These are phyloP conservation scores for Chionoecetes opilio DNA, from an alignment of 1,140 invertebrate species.

Conservation along the genomic window DNA sequence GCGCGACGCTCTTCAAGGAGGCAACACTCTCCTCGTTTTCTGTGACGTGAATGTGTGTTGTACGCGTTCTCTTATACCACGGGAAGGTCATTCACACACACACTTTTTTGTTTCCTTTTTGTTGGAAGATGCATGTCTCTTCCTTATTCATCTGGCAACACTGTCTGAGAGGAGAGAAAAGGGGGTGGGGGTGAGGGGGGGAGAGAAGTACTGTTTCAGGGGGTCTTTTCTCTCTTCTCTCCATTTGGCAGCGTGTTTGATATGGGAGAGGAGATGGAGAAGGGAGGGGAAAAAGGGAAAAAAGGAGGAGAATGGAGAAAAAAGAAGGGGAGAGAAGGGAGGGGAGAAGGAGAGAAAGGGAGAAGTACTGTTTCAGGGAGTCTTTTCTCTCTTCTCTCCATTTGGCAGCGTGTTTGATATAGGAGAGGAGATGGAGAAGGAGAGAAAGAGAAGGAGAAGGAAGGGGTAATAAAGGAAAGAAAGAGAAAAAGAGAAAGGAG, in stretches of 20 bases:
- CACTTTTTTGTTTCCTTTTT: background rate
- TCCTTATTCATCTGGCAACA: background rate
- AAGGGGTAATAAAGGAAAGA: no score
- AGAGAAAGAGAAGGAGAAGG: no score
- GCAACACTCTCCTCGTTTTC: background rate
- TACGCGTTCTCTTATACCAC: background rate
- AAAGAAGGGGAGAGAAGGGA: no score
- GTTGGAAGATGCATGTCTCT: background rate
- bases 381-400: no score
- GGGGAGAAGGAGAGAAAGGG: no score
- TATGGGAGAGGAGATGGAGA: background rate
- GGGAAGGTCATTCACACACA: background rate
- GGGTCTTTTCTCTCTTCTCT: background rate
- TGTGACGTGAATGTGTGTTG: conserved; percentile 25
- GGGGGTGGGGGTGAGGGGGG: background rate
- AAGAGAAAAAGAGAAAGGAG: no score
- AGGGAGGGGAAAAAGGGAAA: background rate
- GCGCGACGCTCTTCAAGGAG: background rate
- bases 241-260: background rate
- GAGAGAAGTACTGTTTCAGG: no score
- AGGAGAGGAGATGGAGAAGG: no score
- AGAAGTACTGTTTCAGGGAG: no score
- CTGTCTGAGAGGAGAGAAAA: background rate
- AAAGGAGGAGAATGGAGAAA: no score
- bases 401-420: no score